phyloP scores from a whole-genome alignment of 2,888 invertebrate genomes.

The Eurois occulta region DNA sequence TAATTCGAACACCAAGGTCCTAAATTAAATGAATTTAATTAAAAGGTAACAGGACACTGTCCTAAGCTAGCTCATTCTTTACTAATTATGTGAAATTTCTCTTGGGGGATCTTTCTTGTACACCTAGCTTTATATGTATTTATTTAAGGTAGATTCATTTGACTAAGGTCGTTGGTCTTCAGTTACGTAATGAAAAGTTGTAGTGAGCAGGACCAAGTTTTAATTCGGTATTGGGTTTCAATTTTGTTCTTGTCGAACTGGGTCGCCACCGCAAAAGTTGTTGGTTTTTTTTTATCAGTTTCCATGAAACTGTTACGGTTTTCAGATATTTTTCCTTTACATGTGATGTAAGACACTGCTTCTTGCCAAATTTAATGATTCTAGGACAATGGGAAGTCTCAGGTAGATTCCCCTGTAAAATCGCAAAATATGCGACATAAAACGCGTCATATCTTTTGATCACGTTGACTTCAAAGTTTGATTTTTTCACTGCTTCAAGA shows the following conservation, averaged over 20 bases:
- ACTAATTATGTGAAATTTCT: constrained; percentile 59
- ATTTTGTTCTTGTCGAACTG: not conserved
- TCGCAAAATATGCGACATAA: too few relatives aligned
- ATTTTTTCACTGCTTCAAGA: too few relatives aligned
- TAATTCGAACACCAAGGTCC: constrained; percentile 23
- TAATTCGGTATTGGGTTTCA: not conserved
- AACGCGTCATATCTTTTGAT: too few relatives aligned
- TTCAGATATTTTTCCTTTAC: too few relatives aligned
- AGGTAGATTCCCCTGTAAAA: too few relatives aligned
- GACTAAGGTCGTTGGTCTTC: constrained; percentile 7
- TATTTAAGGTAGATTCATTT: constrained; percentile 12
- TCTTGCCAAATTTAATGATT: too few relatives aligned
- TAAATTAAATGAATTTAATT: constrained; percentile 58
- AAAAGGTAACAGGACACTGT: constrained; percentile 55
- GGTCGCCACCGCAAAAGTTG: not conserved
- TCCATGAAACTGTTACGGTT: not conserved
- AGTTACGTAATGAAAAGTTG: constrained; percentile 4
- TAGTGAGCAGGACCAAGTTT: constrained; percentile 18
- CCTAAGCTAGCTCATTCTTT: constrained; percentile 43
- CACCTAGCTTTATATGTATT: constrained; percentile 19
- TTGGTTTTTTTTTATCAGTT: not conserved
- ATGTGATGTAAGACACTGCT: too few relatives aligned
- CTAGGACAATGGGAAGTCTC: too few relatives aligned
- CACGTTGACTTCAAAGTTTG: too few relatives aligned
- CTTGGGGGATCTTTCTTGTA: constrained; percentile 39